phyloP scores from a whole-genome alignment of 2,888 invertebrate species.

The Andrena chrysosceles region DNA sequence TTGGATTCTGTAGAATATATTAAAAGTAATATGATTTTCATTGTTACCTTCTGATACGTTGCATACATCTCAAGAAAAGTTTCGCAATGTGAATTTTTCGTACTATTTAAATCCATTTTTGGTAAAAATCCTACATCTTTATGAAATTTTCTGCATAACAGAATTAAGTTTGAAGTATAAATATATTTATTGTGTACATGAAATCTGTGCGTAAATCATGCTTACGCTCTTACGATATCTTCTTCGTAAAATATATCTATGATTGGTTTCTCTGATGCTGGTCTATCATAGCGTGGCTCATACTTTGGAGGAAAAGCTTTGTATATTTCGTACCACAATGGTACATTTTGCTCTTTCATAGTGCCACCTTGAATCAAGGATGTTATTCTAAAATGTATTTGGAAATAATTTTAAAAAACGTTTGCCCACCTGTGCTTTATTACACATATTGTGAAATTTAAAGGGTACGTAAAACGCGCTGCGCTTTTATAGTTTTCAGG shows the following conservation, averaged over 20 bases:
- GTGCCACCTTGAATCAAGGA: constrained; percentile 93
- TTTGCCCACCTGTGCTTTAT: no score
- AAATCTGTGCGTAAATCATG: constrained; percentile 76
- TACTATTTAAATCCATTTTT: constrained; percentile 8
- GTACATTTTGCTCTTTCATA: constrained; percentile 92
- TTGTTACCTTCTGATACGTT: constrained; percentile 85
- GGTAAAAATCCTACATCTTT: not conserved
- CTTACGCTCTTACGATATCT: constrained; percentile 94
- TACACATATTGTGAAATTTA: no score
- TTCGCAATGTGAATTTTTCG: constrained; percentile 57
- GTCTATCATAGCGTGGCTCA: constrained; percentile 92
- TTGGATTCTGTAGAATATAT: no score
- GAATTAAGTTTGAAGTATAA: not conserved
- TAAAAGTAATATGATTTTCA: no score
- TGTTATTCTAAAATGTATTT: constrained; percentile 87
- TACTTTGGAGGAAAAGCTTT: constrained; percentile 94
- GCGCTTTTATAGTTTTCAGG: no score
- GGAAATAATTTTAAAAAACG: not conserved
- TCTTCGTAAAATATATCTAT: constrained; percentile 93
- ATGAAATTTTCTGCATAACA: constrained; percentile 39
- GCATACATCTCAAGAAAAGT: constrained; percentile 88
- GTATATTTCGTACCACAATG: constrained; percentile 97
- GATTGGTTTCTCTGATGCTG: constrained; percentile 88
- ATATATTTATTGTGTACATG: not conserved
- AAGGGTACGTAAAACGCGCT: no score